Base-by-base conservation (phyloP, 2,797 vertebrate species). In the Rachycentron canadum region DNA sequence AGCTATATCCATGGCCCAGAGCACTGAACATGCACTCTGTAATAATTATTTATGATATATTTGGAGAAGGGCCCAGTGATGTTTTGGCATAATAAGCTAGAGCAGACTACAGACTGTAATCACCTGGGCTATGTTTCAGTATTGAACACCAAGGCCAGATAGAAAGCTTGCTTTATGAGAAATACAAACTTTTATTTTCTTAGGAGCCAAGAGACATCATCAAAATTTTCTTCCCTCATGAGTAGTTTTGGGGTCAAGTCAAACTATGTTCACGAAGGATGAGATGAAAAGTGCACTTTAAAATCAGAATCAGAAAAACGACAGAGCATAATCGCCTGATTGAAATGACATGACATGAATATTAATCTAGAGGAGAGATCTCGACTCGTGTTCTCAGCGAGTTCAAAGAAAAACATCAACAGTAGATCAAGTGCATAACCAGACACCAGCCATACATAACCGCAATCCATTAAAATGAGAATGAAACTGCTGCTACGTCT, bases 41-140 rank as follows among this genome's bases (percentile, higher is more conserved):
- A 90, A 93, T 94, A 91, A 95, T 94, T 94, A 94, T 95, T 94
- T 94, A 94, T 92, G 90, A 95, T 91, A 91, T 92, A 91, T 94
- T 92, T 93, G 90, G 90, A 88, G 87, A 89, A 84, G 83, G 77
- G 89, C 78, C 82, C 80, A 80, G 81, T 86, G 86, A 90, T 90
- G 88, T 91, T 94, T 91, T 88, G 91, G 88, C 86, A 90, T 94
- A 92, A 92, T 91, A 90, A 93, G 69, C 75, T 63, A 73, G 64
- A 80, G 86, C 66, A 74, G 85, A 77, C 72, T 83, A 72, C 86
- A 80, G 76, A 65, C 81, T 76, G 85, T 85, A 92, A 93, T 94
- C 88, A 93, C 88, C 84, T 83, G 86, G 81, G 88, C 65, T 83
- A 72, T 73, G 52, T 63, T 75, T 84, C 84, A 65, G 23, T 55